A percentile compares a stretch with the other conserved stretches of the same genome.
These are phyloP conservation scores for Melanostoma scalare DNA, from an alignment of 2,888 invertebrate genomes.

Conservation along the genomic window DNA sequence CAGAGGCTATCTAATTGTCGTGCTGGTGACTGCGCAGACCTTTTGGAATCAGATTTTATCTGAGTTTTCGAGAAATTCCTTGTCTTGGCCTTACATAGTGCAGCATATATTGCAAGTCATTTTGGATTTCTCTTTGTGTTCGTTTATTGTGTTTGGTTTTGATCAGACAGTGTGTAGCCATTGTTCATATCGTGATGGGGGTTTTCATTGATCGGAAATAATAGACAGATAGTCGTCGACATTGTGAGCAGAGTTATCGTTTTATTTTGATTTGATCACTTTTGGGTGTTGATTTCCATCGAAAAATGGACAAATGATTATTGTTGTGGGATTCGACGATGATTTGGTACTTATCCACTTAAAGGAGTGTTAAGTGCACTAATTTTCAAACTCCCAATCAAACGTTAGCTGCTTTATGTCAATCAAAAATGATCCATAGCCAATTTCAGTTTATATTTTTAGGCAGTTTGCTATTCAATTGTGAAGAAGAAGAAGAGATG, in stretches of 20 bases:
- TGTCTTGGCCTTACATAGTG: too few relatives aligned
- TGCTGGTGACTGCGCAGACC: conserved; percentile 48
- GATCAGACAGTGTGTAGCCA: conserved; percentile 71
- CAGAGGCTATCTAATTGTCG: conserved; percentile 50
- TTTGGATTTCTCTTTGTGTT: conserved; percentile 50
- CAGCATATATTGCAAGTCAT: conserved; percentile 45
- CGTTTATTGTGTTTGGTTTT: conserved; percentile 41
- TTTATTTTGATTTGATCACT: conserved; percentile 33
- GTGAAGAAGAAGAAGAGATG: too few relatives aligned
- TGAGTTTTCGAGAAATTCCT: conserved; percentile 49
- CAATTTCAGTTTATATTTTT: too few relatives aligned
- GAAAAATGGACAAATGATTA: conserved; percentile 49
- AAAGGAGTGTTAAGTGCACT: too few relatives aligned
- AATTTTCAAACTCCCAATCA: too few relatives aligned
- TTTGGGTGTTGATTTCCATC: conserved; percentile 63
- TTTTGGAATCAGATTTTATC: conserved; percentile 65
- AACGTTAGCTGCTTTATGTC: too few relatives aligned
- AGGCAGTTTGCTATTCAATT: too few relatives aligned
- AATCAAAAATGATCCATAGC: too few relatives aligned
- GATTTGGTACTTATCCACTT: too few relatives aligned
- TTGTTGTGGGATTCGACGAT: conserved; percentile 24
- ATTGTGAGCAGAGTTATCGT: conserved; percentile 18
- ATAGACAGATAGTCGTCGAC: conserved; percentile 67
- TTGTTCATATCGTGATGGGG: conserved; percentile 57
- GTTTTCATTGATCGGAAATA: conserved; percentile 48